Conservation (phyloP, 2,888 invertebrate species). For the Pachymerium ferrugineum region DNA sequence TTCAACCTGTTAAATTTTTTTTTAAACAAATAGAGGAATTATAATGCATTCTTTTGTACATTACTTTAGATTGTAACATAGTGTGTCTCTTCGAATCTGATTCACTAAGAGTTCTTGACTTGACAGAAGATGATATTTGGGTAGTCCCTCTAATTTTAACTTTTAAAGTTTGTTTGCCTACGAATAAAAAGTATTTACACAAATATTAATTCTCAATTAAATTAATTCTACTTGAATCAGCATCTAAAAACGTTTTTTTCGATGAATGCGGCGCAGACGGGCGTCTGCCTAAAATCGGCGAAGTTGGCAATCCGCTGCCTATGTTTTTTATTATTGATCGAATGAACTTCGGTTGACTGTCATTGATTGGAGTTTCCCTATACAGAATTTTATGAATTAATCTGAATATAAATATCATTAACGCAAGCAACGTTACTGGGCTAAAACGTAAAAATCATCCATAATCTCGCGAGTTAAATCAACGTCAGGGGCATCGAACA, state of each 20-base stretch:
- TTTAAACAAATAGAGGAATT: background rate
- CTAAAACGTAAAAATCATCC: conserved; percentile 86
- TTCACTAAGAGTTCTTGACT: background rate
- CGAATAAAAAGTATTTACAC: background rate
- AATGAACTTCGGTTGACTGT: conserved; percentile 64
- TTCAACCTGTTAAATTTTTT: background rate
- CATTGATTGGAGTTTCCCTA: conserved; percentile 53
- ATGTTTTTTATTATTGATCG: conserved; percentile 58
- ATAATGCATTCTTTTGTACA: background rate
- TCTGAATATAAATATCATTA: background rate
- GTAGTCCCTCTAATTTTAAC: background rate
- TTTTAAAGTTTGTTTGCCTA: background rate
- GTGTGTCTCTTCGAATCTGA: background rate
- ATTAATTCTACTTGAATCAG: too few species aligned
- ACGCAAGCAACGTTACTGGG: conserved; percentile 56
- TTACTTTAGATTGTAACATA: background rate
- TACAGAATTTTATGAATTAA: background rate
- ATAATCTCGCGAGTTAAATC: conserved; percentile 70
- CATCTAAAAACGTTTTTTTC: background rate
- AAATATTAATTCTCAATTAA: too few species aligned
- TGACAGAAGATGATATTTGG: background rate
- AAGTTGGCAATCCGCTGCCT: conserved; percentile 57
- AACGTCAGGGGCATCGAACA: conserved; percentile 35
- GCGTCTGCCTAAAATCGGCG: conserved; percentile 67
- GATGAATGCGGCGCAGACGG: background rate